Base-by-base conservation (phyloP, 1,140 invertebrate species). In the Antheraea pernyi region DNA sequence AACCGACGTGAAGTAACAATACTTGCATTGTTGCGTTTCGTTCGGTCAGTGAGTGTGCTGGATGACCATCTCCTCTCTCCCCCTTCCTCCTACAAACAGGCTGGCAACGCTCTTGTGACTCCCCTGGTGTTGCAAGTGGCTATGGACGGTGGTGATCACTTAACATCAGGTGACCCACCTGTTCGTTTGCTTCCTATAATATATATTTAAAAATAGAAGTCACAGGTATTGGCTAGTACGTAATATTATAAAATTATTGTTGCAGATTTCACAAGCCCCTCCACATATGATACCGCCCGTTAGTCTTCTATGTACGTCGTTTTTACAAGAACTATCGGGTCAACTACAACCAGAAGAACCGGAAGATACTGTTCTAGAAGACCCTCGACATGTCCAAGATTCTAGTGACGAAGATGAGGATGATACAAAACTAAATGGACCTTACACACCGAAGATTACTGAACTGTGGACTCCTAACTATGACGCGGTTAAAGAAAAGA, bases 211-310 rank as follows among this genome's bases (percentile, higher is more conserved):
- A n/a, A n/a, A n/a, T n/a, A n/a, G n/a, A 30, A 30, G 22, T 1
- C 22, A 4, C 22, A 30, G 22, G 22, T 30, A 30, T 30, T 4
- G 4, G 11, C 11, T 42, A 11, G 8, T 19, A 16, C 19, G 16
- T 39, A 64, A 64, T 4, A 39, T 18, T 19, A 30, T 13, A 30
- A n/a, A 30, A 66, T 48, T 4, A 58, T 73, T 63, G 70, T 78
- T 79, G 19, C 82, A 93, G 92, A 85, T 93, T 36, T 70, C 92
- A 37, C 84, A 87, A 8, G 83, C 84, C 0, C 80, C 91, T 9
- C 82, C 92, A 0, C 90, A 93, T 68, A 92, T 92, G 82, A 73
- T 92, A 16, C 91, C 92, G 0, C 86, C 88, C 37, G 83, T 93
- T 9, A 87, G 83, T 68, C 75, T 88, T 3, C 73, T 93, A 1